Evolutionary conservation across 1,140 invertebrate genomes (phyloP).

Genomic region (Matsumurasca onukii): DNA sequence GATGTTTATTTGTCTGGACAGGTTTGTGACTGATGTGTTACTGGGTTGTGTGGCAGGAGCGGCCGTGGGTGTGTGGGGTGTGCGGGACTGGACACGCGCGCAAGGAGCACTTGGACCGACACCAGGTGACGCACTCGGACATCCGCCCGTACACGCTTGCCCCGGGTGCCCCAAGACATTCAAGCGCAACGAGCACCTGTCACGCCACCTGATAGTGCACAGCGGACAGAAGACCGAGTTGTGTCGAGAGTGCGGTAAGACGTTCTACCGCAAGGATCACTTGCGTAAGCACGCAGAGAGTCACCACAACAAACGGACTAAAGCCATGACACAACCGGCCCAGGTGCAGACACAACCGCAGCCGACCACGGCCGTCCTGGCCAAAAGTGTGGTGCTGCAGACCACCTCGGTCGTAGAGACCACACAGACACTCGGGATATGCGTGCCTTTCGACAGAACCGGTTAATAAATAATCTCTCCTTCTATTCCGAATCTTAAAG

Average conservation of each 20-base stretch:
- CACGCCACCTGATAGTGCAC: slow-evolving; percentile 79
- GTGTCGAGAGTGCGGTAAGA: slow-evolving; percentile 81
- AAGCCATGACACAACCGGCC: background rate
- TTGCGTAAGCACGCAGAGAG: slow-evolving; percentile 51
- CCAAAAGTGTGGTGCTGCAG: no score
- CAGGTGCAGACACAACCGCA: background rate
- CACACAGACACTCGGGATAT: no score
- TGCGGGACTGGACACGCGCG: slow-evolving; percentile 44
- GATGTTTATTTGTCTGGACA: no score
- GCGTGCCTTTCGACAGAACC: no score
- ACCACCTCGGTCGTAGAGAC: no score
- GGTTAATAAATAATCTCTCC: no score
- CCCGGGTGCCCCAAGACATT: slow-evolving; percentile 80
- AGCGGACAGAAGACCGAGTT: slow-evolving; percentile 81
- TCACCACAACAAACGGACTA: slow-evolving; percentile 28
- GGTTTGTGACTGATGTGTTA: no score
- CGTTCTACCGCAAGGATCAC: slow-evolving; percentile 71
- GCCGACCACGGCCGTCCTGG: no score
- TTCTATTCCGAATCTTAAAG: no score
- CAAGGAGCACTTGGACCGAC: slow-evolving; percentile 44
- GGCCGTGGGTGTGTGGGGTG: slow-evolving; percentile 43
- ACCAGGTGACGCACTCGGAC: slow-evolving; percentile 40
- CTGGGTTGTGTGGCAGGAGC: slow-evolving; percentile 14
- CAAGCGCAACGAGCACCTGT: slow-evolving; percentile 80
- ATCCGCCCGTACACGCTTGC: slow-evolving; percentile 64